Conservation (phyloP, 2,888 invertebrate genomes). For the Brachycybe producta region DNA sequence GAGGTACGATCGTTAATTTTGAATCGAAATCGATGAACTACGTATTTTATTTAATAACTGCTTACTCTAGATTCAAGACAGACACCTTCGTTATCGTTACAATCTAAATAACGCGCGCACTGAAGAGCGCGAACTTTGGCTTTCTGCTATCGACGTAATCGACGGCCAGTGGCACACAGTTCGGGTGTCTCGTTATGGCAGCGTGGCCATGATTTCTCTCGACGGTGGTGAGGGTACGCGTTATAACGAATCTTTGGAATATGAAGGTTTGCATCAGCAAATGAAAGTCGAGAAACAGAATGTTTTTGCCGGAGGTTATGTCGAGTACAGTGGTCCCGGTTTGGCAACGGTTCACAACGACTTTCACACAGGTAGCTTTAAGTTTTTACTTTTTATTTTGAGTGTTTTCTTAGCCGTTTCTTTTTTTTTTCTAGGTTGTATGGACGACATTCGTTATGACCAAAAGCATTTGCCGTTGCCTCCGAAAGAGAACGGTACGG, state of each 20-base stretch:
- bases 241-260: conserved; percentile 83
- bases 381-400: neutral
- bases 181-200: conserved; percentile 77
- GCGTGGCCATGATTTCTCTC: conserved; percentile 77
- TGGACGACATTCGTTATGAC: conserved; percentile 75
- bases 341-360: conserved; percentile 90
- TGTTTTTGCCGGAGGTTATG: conserved; percentile 89
- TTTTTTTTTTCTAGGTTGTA: conserved; percentile 47
- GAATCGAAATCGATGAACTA: too few relatives aligned
- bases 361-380: conserved; percentile 66
- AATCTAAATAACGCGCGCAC: conserved; percentile 83
- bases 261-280: conserved; percentile 75
- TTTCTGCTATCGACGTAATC: conserved; percentile 77
- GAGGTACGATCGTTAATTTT: conserved; percentile 44
- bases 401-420: conserved; percentile 1
- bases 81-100: conserved; percentile 76
- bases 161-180: conserved; percentile 97
- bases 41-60: too few relatives aligned
- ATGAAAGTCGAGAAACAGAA: conserved; percentile 84
- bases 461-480: conserved; percentile 88
- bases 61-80: conserved; percentile 75
- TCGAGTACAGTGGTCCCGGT: conserved; percentile 83
- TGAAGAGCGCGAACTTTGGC: conserved; percentile 79
- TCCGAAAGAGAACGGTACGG: conserved; percentile 86
- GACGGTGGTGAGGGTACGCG: conserved; percentile 90